Evolutionary conservation across 2,888 invertebrate genomes (phyloP).

Genomic region (Diaprepes abbreviatus): DNA sequence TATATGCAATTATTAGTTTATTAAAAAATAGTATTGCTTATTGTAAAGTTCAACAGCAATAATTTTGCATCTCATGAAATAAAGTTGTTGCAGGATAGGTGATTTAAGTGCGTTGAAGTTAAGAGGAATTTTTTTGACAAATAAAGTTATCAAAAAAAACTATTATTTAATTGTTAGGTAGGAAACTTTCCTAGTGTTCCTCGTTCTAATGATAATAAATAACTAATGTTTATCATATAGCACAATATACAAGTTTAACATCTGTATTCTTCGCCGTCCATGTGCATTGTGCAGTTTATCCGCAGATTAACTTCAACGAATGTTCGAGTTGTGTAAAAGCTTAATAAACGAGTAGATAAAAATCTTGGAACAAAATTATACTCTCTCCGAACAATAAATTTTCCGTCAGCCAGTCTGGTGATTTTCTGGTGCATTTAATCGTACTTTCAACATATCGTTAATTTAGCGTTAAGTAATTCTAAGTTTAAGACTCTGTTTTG

Average conservation of each 20-base stretch:
- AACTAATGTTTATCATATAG: too few relatives aligned
- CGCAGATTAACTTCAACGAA: conserved; percentile 1
- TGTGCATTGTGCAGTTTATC: neutral
- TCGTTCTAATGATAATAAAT: too few relatives aligned
- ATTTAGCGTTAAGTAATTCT: conserved; percentile 21
- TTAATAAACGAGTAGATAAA: conserved; percentile 21
- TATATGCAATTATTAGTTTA: too few relatives aligned
- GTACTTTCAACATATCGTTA: conserved; percentile 21
- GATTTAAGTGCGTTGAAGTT: too few relatives aligned
- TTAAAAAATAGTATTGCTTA: too few relatives aligned
- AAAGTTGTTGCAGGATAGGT: too few relatives aligned
- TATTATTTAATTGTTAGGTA: too few relatives aligned
- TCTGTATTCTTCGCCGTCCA: neutral
- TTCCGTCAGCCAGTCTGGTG: conserved; percentile 6
- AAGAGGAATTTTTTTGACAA: too few relatives aligned
- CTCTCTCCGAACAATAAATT: conserved; percentile 14
- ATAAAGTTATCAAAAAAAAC: too few relatives aligned
- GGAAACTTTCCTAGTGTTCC: too few relatives aligned
- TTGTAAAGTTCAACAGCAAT: too few relatives aligned
- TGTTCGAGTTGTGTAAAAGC: conserved; percentile 8
- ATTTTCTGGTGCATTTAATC: conserved; percentile 23
- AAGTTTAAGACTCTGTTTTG: conserved; percentile 20
- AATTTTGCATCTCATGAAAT: too few relatives aligned
- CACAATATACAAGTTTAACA: neutral
- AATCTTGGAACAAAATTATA: conserved; percentile 19